Evolutionary conservation across 2,113 vertebrate species (phyloP), one percentile per base, ranked within the genome.

Genomic region (Actinemys pallida): DNA sequence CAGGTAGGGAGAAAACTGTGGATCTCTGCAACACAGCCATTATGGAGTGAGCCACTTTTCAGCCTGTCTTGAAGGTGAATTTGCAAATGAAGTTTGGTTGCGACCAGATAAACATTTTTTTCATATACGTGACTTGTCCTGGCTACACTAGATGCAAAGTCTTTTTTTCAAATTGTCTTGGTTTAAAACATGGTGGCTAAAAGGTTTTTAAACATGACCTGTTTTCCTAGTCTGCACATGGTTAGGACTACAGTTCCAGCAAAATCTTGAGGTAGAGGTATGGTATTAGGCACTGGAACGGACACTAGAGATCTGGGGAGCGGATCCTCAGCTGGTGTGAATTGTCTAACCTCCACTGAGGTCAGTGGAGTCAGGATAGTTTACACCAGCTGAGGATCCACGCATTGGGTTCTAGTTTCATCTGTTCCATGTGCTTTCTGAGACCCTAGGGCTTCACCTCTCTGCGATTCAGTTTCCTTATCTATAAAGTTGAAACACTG

Each of bases 161-260:
- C 24, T 62, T 62, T 84, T 57, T 93, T 65, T 49, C n/a, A 57
- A 2, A 10, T 8, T 4, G 5, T 27, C 0, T 0, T 53, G 19
- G 75, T 86, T 52, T 45, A 27, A 88, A 83, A 54, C 35, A 3
- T 69, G 35, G 62, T 50, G 86, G 17, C 29, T 83, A 72, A n/a
- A 10, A n/a, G 62, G 6, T 69, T 69, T 69, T 69, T n/a, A 57
- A 72, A 20, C n/a, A 39, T 39, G 65, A 72, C 65, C 35, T 72
- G 5, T 72, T 56, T 25, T 5, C n/a, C 69, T 47, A 31, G 45
- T 25, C 10, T 91, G 29, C 53, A 24, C 14, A 19, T 59, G 91
- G 3, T 10, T 27, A 85, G 14, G 35, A 10, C 10, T 72, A 39
- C 65, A 39, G 35, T 16, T 72, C 65, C 65, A 72, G 8, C 19